Percentiles rank a stretch among this genome's conserved stretches.
phyloP scores from a whole-genome alignment of 2,113 vertebrate genomes.

The Cheirogaleus medius region DNA sequence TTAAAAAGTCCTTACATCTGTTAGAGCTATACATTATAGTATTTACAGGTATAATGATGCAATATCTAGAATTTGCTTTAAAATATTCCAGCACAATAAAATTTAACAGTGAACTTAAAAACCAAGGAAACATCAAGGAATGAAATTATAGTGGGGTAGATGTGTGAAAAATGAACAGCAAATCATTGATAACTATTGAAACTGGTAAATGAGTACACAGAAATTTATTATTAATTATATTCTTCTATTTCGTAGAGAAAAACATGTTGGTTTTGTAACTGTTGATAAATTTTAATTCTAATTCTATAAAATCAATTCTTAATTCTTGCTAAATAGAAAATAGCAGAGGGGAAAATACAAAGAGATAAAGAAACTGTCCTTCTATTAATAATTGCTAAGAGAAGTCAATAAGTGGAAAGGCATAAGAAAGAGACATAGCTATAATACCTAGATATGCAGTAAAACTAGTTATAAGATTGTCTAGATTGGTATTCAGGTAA shows the following conservation, averaged over 20 bases:
- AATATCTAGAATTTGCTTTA: background rate
- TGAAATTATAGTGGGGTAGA: background rate
- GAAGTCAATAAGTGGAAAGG: background rate
- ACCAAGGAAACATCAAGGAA: background rate
- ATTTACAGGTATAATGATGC: background rate
- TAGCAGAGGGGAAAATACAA: background rate
- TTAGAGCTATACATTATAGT: background rate
- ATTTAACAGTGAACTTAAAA: conserved; percentile 41
- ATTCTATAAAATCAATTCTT: conserved; percentile 25
- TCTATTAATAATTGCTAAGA: background rate
- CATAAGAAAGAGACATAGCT: background rate
- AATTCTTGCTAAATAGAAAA: conserved; percentile 34
- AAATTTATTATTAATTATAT: background rate
- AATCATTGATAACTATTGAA: background rate
- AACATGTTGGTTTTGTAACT: background rate
- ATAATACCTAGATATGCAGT: background rate
- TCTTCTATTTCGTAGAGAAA: background rate
- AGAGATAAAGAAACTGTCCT: background rate
- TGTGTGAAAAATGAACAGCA: background rate
- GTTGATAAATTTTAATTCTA: conserved; percentile 22
- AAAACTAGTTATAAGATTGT: background rate
- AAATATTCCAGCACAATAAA: background rate
- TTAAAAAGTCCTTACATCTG: background rate
- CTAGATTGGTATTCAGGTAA: background rate
- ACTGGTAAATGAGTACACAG: background rate